A percentile compares a stretch with the other conserved stretches of the same genome.
Evolutionary conservation across 2,888 invertebrate species (phyloP).

Genomic region (Ryuthela nishihirai): DNA sequence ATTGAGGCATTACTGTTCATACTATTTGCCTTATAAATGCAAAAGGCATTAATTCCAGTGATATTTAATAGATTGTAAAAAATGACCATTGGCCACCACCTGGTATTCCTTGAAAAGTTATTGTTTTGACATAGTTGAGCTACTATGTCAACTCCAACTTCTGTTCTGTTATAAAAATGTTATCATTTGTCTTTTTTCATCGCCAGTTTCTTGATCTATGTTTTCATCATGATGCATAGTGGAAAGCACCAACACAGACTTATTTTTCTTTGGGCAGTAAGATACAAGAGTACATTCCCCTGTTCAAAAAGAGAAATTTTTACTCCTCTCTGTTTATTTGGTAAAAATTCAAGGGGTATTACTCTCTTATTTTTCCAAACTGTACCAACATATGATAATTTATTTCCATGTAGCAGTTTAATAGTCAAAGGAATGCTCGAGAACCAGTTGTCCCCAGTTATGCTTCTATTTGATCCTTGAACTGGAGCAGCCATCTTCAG

Average conservation of each 20-base stretch:
- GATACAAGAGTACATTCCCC: constrained; percentile 3
- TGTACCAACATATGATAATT: background rate
- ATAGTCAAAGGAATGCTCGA: background rate
- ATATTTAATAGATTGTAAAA: too few relatives aligned
- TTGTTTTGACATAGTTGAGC: constrained; percentile 6
- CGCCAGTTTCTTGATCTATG: background rate
- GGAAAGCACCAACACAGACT: constrained; percentile 10
- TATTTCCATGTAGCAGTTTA: background rate
- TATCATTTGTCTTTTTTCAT: constrained; percentile 7
- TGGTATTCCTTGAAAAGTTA: constrained; percentile 5
- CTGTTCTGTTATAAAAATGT: constrained; percentile 8
- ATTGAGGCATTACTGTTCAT: too few relatives aligned
- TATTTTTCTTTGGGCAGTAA: constrained; percentile 1
- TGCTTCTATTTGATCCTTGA: background rate
- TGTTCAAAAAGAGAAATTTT: constrained; percentile 2
- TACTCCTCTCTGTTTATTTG: background rate
- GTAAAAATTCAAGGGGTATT: too few relatives aligned
- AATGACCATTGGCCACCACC: constrained; percentile 8
- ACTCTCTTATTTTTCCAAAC: constrained; percentile 7
- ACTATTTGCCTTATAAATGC: too few relatives aligned
- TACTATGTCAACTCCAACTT: too few relatives aligned
- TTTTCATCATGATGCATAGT: constrained; percentile 9
- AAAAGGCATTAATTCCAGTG: too few relatives aligned
- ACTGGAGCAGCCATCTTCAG: background rate
- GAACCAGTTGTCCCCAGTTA: background rate